Evolutionary conservation across 2,888 invertebrate species (phyloP).

Genomic region (Clostera curtula): DNA sequence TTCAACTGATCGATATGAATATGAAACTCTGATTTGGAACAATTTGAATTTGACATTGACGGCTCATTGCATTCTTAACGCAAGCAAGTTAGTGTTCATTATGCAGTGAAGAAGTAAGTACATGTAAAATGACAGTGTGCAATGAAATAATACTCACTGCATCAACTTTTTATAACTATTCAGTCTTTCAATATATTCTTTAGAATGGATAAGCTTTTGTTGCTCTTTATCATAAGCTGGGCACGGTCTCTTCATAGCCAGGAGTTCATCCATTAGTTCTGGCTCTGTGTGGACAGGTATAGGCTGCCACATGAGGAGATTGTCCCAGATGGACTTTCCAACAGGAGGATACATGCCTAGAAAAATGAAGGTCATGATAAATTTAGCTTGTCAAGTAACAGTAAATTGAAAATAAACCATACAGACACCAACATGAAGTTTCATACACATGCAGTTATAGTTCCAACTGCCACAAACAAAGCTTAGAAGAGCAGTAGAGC

Average conservation of each 20-base stretch:
- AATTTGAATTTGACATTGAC: too few relatives aligned
- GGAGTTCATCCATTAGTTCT: constrained; percentile 76
- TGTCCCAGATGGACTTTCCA: constrained; percentile 75
- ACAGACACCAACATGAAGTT: too few relatives aligned
- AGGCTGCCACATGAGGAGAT: constrained; percentile 81
- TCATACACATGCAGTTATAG: background rate
- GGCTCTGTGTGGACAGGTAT: constrained; percentile 84
- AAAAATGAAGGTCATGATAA: constrained; percentile 2
- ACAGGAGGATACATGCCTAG: constrained; percentile 81
- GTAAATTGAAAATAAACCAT: background rate
- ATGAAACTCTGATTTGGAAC: too few relatives aligned
- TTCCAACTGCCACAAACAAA: too few relatives aligned
- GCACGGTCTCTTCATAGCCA: constrained; percentile 77
- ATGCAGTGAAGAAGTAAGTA: background rate
- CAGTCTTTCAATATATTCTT: constrained; percentile 71
- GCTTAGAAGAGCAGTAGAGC: too few relatives aligned
- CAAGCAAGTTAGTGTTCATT: too few relatives aligned
- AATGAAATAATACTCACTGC: constrained; percentile 42
- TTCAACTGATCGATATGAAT: too few relatives aligned
- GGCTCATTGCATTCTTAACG: too few relatives aligned
- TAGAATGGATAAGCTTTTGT: constrained; percentile 61
- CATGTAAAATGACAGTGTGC: background rate
- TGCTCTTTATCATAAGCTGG: constrained; percentile 77
- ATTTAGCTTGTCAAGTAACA: background rate
- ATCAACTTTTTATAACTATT: constrained; percentile 77